Evolutionary conservation across 2,888 invertebrate species (phyloP).

Genomic region (Drosophila peninsularis): DNA sequence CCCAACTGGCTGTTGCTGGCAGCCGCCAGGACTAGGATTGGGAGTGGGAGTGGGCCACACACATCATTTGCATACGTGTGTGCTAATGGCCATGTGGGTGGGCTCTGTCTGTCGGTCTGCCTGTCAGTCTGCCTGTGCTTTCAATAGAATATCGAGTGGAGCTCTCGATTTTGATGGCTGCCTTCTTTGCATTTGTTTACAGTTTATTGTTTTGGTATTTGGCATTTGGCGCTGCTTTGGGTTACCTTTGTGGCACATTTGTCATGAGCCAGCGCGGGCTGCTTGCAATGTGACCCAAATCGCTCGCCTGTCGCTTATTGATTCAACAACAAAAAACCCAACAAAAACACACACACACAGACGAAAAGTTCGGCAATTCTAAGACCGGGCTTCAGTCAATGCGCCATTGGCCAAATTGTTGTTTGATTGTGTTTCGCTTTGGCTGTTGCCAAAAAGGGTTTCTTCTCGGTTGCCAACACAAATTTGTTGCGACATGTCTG

Average conservation of each 20-base stretch:
- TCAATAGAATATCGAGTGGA: conserved; percentile 71
- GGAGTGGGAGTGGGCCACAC: conserved; percentile 22
- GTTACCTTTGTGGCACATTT: conserved; percentile 79
- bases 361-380: conserved; percentile 77
- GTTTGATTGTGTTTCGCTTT: conserved; percentile 66
- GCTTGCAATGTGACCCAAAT: conserved; percentile 84
- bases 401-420: conserved; percentile 60
- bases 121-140: too few species aligned
- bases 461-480: conserved; percentile 36
- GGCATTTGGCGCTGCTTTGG: conserved; percentile 58
- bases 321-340: conserved; percentile 80
- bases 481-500: conserved; percentile 35
- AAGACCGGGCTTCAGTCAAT: conserved; percentile 52
- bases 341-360: neutral
- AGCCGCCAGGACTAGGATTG: neutral
- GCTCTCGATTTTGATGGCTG: conserved; percentile 78
- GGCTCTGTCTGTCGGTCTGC: conserved; percentile 9
- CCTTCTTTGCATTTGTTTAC: conserved; percentile 72
- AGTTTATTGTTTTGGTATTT: conserved; percentile 74
- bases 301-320: conserved; percentile 82
- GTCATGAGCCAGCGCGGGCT: conserved; percentile 79
- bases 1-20: conserved; percentile 41
- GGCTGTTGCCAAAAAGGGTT: conserved; percentile 52
- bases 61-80: conserved; percentile 60
- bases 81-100: conserved; percentile 9